Evolutionary conservation across 2,888 invertebrate species (phyloP), one percentile per base, ranked within the genome.

Genomic region (Clivina fossor): DNA sequence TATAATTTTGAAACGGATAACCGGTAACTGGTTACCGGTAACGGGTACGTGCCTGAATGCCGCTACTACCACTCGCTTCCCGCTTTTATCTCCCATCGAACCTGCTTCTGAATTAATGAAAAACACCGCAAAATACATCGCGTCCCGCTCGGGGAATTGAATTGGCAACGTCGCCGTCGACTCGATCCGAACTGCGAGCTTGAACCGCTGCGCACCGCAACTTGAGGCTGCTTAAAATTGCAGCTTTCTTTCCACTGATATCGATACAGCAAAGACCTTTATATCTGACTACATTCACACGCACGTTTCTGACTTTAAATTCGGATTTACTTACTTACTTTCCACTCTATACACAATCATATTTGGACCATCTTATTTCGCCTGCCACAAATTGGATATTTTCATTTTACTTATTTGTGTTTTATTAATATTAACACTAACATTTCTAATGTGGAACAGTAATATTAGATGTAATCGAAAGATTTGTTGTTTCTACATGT

Each of bases 41-140:
- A 8, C 28, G 32, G 30, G 18, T 32, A 44, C 44, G 44, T 44
- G 44, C 44, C n/a, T 44, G n/a, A n/a, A n/a, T n/a, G 18, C 30
- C 11, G 16, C n/a, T 28, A 44, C n/a, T 44, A 30, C 32, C 44
- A 18, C 44, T 35, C 22, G 22, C 20, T 13, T 35, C 26, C 37
- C 37, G 20, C 30, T 37, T 48, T 48, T 48, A 26, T 37, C 48
- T 48, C 24, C 30, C 20, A 37, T 48, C 37, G 48, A 48, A 48
- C 18, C 35, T 15, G 48, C 24, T 48, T 30, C 28, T 48, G 48
- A 48, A 48, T 48, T 48, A 48, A 48, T 48, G 48, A 48, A 48
- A 47, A 48, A 48, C 37, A 37, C 48, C 48, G 35, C 37, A 35
- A 48, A 37, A 37, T 48, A 20, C 47, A 47, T 47, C 13, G 15